Evolutionary conservation across 2,797 vertebrate species (phyloP).

Genomic region (Semaprochilodus insignis): DNA sequence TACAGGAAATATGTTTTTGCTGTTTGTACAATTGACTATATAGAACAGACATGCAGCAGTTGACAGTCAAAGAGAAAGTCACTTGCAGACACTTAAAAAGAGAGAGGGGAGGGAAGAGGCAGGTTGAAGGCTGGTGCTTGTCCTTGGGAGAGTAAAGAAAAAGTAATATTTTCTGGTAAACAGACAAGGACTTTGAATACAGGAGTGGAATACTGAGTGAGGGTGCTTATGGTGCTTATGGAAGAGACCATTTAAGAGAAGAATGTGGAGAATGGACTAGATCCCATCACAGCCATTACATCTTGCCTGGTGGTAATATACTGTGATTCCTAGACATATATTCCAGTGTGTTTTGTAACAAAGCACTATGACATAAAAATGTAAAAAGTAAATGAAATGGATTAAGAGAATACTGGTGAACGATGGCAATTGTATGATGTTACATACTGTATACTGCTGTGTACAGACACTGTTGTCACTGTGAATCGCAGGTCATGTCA

Average conservation of each 20-base stretch:
- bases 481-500: too few species aligned
- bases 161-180: slow-evolving; percentile 62
- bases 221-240: neutral
- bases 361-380: too few species aligned
- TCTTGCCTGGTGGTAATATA: neutral
- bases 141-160: slow-evolving; percentile 64
- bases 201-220: slow-evolving; percentile 35
- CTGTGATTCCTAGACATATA: neutral
- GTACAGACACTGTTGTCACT: too few species aligned
- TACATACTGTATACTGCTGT: too few species aligned
- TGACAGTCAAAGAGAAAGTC: slow-evolving; percentile 59
- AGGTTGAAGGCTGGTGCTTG: slow-evolving; percentile 42
- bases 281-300: neutral
- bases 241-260: neutral
- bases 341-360: neutral
- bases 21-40: slow-evolving; percentile 13
- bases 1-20: slow-evolving; percentile 35
- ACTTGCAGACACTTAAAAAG: slow-evolving; percentile 25
- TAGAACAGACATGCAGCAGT: slow-evolving; percentile 47
- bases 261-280: neutral
- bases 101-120: slow-evolving; percentile 27
- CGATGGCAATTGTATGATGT: too few species aligned
- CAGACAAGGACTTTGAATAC: slow-evolving; percentile 51
- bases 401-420: too few species aligned
- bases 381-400: too few species aligned